Base-by-base conservation (phyloP, 2,888 invertebrate species). In the Apocheima hispidaria region DNA sequence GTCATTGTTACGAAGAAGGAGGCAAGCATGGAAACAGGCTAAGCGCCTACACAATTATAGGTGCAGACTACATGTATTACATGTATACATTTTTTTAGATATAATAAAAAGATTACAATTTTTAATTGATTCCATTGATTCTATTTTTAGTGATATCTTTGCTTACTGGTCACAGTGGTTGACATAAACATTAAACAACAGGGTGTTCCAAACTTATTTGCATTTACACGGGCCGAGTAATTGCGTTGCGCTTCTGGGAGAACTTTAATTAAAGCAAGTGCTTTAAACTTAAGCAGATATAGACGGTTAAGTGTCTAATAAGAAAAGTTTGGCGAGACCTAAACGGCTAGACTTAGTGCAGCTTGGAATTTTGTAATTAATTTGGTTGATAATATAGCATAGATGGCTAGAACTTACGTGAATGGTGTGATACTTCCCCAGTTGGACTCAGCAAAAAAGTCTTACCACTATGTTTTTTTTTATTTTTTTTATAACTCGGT, bases 171-270 rank as follows among this genome's bases (percentile, higher is more conserved):
- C 77, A 71, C 77, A 80, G 78, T 73, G 82, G 81, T 55, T 82
- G 75, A 79, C 79, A 86, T 87, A 88, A 90, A 89, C 86, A 87
- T 86, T 87, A 88, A 90, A 89, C 86, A 87, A 86, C 83, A 75
- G 82, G 80, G 79, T 83, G 85, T 82, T 86, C 83, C 79, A 81
- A 90, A 90, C 89, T 88, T 90, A 90, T 90, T 91, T 91, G 90
- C 92, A 92, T 90, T 89, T 90, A 90, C 91, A 90, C 87, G 89
- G 87, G 82, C 88, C 88, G 82, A 88, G 89, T 91, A 91, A 91
- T 89, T 91, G 90, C 89, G 85, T 78, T 86, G 88, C 83, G 88
- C 90, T 89, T 88, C 86, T 78, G 90, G 91, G 90, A 88, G 84
- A 87, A 85, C 81, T 91, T 91, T 91, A 90, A 92, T 91, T 92